phyloP scores from a whole-genome alignment of 2,888 invertebrate genomes.

The Cylloceria caligata region DNA sequence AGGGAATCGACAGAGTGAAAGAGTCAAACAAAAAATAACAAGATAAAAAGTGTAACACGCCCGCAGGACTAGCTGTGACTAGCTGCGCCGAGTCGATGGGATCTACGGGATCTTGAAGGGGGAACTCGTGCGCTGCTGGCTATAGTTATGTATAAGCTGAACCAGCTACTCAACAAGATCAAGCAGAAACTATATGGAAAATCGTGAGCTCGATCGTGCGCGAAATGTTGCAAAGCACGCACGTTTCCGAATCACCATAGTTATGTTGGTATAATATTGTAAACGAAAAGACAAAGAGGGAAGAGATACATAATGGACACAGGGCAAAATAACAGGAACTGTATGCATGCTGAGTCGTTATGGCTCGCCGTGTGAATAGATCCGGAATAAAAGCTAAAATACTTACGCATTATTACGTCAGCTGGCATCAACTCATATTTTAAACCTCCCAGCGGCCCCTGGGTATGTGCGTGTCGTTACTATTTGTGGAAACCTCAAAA shows the following conservation, averaged over 20 bases:
- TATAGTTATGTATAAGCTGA: background rate
- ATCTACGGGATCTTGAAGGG: constrained; percentile 35
- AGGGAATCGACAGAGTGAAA: constrained; percentile 16
- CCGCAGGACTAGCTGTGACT: constrained; percentile 25
- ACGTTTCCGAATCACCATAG: constrained; percentile 53
- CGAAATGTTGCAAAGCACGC: constrained; percentile 63
- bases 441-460: too few species aligned
- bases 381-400: constrained; percentile 32
- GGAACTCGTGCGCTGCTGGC: constrained; percentile 28
- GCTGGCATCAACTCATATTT: background rate
- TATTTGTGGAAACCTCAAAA: too few species aligned
- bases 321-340: constrained; percentile 20
- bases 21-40: constrained; percentile 14
- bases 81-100: constrained; percentile 26
- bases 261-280: background rate
- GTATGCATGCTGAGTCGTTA: constrained; percentile 9
- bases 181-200: constrained; percentile 48
- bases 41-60: constrained; percentile 45
- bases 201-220: constrained; percentile 64
- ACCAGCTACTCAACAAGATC: background rate
- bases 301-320: background rate
- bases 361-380: constrained; percentile 46
- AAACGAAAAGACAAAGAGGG: background rate
- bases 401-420: background rate
- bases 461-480: too few species aligned